phyloP scores from a whole-genome alignment of 1,140 invertebrate genomes.

The Phymorhynchus buccinoides region DNA sequence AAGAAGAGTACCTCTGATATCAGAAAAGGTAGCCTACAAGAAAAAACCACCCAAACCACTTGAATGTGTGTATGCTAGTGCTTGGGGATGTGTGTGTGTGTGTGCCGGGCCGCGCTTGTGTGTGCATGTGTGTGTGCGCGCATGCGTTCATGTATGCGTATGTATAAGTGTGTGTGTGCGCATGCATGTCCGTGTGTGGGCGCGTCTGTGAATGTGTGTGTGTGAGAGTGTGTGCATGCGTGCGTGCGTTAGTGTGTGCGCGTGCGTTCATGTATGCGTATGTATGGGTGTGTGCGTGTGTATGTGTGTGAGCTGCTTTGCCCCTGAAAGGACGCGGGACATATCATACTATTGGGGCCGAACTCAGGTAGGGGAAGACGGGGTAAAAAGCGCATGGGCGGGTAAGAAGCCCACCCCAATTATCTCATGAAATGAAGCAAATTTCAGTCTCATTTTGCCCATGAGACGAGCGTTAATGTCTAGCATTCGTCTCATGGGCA shows the following conservation, averaged over 20 bases:
- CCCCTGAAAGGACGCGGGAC: too few species aligned
- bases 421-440: too few species aligned
- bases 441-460: too few species aligned
- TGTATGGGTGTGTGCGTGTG: neutral
- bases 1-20: neutral
- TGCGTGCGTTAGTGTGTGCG: neutral
- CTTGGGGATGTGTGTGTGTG: slow-evolving; percentile 11
- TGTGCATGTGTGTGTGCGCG: neutral
- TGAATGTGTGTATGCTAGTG: slow-evolving; percentile 21
- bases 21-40: too few species aligned
- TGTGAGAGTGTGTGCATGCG: neutral
- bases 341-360: too few species aligned
- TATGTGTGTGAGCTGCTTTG: too few species aligned
- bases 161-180: neutral
- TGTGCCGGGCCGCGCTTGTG: neutral
- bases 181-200: neutral
- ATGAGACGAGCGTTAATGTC: too few species aligned
- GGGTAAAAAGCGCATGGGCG: neutral
- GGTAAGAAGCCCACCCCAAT: too few species aligned
- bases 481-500: too few species aligned
- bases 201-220: neutral
- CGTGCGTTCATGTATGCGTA: neutral
- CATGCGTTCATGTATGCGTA: neutral
- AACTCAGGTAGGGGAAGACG: too few species aligned
- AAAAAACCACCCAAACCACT: too few species aligned